Percentiles rank a stretch among this genome's conserved stretches.
These are phyloP conservation scores for Troilus luridus DNA, from an alignment of 2,888 invertebrate species.

Conservation along the genomic window DNA sequence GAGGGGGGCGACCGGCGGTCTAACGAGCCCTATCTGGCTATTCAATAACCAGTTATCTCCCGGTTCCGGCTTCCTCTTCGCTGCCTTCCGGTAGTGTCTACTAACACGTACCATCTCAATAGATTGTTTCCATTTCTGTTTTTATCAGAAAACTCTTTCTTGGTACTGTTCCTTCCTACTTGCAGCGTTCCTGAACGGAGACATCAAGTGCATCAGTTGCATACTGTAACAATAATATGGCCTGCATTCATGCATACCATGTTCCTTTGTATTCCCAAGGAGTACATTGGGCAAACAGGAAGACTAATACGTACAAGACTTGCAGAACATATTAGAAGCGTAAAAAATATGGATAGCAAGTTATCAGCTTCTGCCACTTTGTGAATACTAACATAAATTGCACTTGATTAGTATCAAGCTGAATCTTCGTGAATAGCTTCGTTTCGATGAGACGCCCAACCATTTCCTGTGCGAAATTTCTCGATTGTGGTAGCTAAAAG, in stretches of 20 bases:
- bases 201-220: not conserved
- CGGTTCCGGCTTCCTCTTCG: not conserved
- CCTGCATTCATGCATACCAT: not conserved
- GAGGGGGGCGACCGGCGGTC: not conserved
- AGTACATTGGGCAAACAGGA: too few relatives aligned
- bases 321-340: too few relatives aligned
- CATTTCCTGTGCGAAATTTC: too few relatives aligned
- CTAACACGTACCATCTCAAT: constrained; percentile 24
- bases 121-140: not conserved
- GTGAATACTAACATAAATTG: too few relatives aligned
- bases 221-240: not conserved
- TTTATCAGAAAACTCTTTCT: not conserved
- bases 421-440: too few relatives aligned
- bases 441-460: too few relatives aligned
- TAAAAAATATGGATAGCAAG: too few relatives aligned
- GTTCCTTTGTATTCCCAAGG: too few relatives aligned
- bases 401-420: too few relatives aligned
- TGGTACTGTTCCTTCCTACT: not conserved
- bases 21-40: constrained; percentile 24
- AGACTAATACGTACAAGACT: not conserved
- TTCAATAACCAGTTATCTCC: constrained; percentile 16
- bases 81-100: not conserved
- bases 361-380: too few relatives aligned
- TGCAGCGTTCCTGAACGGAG: not conserved
- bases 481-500: too few relatives aligned